A percentile compares a stretch with the other conserved stretches of the same genome.
These are phyloP conservation scores for Bradypodion pumilum DNA, from an alignment of 2,797 vertebrate genomes.

Conservation along the genomic window DNA sequence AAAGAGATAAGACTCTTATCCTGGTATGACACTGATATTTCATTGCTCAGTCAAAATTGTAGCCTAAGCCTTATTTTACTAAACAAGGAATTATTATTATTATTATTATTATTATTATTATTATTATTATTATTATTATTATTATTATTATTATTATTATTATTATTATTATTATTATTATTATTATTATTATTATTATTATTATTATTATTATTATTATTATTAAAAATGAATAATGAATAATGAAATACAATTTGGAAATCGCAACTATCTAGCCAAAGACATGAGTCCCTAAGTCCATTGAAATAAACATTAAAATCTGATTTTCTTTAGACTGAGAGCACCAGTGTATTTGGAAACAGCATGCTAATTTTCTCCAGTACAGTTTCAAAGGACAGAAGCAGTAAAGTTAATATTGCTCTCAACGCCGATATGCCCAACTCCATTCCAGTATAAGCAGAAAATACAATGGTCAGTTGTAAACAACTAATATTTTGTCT, in stretches of 20 bases:
- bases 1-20: neutral
- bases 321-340: neutral
- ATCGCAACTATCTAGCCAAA: neutral
- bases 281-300: neutral
- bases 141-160: no score
- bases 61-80: neutral
- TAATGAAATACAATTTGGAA: neutral
- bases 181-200: no score
- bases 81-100: no score
- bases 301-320: neutral
- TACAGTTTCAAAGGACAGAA: neutral
- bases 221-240: no score
- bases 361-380: neutral
- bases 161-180: no score
- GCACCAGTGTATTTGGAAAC: neutral
- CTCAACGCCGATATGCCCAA: neutral
- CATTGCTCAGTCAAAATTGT: neutral
- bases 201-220: no score
- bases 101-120: no score
- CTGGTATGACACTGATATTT: neutral
- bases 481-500: neutral
- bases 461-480: neutral
- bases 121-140: no score
- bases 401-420: neutral
- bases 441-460: neutral